Evolutionary conservation across 2,113 vertebrate species (phyloP).

Genomic region (Rhynchopsitta pachyrhyncha): DNA sequence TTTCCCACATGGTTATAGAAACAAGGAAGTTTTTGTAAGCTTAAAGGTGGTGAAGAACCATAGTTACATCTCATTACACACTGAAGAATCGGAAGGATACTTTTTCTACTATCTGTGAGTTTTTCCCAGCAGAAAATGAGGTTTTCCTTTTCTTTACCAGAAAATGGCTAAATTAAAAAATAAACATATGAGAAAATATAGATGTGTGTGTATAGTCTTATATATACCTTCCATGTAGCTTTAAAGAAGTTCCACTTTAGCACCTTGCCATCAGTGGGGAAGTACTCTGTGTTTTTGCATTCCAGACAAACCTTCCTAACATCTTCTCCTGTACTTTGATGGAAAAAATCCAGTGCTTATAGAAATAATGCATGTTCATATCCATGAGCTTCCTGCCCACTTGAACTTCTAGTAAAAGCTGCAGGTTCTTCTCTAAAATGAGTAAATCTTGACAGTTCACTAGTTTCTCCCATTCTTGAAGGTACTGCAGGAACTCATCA

Average conservation of each 20-base stretch:
- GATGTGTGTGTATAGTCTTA: background rate
- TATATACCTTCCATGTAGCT: background rate
- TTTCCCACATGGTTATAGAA: background rate
- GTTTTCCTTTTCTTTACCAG: background rate
- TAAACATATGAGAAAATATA: background rate
- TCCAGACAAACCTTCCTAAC: background rate
- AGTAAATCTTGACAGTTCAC: background rate
- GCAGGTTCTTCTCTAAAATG: background rate
- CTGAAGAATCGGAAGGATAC: background rate
- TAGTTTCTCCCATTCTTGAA: background rate
- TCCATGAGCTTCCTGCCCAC: background rate
- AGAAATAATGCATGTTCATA: background rate
- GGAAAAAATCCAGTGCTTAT: background rate
- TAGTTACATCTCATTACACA: background rate
- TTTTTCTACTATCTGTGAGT: background rate
- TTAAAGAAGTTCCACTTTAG: background rate
- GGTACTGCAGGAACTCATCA: background rate
- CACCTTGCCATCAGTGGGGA: background rate
- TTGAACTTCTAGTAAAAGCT: background rate
- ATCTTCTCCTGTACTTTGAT: background rate
- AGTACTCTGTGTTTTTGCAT: background rate
- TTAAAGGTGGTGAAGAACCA: background rate
- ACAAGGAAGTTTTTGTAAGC: background rate
- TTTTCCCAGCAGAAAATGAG: background rate
- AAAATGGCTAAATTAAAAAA: background rate